A percentile compares a stretch with the other conserved stretches of the same genome.
phyloP scores from a whole-genome alignment of 2,888 invertebrate species.

The Abrostola tripartita region DNA sequence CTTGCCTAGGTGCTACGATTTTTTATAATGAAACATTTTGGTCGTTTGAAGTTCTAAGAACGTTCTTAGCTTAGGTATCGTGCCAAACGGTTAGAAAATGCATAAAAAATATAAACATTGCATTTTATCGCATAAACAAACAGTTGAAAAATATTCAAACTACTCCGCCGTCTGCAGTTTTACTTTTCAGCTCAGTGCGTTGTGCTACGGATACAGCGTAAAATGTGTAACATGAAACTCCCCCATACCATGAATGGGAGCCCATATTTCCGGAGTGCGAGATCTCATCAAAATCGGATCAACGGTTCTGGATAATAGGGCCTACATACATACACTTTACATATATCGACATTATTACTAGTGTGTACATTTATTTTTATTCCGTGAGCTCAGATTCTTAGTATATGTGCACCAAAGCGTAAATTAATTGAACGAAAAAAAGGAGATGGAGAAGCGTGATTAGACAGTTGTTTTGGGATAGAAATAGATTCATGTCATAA shows the following conservation, averaged over 20 bases:
- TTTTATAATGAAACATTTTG: no score
- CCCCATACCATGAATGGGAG: conserved; percentile 52
- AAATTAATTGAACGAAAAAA: background rate
- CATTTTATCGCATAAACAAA: background rate
- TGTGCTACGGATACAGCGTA: conserved; percentile 8
- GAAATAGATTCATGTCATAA: no score
- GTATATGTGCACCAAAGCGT: background rate
- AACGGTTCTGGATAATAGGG: conserved; percentile 55
- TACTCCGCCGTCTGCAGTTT: conserved; percentile 14
- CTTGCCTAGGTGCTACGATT: no score
- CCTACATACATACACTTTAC: conserved; percentile 24
- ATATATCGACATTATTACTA: conserved; percentile 21
- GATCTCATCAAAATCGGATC: conserved; percentile 61
- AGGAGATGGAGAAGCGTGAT: no score
- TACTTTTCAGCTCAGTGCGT: conserved; percentile 12
- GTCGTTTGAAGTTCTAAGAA: no score
- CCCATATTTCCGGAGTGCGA: conserved; percentile 52
- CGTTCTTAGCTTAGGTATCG: no score
- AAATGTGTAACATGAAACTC: conserved; percentile 32
- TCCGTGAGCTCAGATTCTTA: background rate
- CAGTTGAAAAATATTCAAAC: conserved; percentile 1
- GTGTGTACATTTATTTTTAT: conserved; percentile 7
- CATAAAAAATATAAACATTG: background rate
- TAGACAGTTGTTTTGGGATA: no score
- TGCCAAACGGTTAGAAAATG: no score